Evolutionary conservation across 2,113 vertebrate species (phyloP), one percentile per base, ranked within the genome.

Genomic region (Semnornis frantzii): DNA sequence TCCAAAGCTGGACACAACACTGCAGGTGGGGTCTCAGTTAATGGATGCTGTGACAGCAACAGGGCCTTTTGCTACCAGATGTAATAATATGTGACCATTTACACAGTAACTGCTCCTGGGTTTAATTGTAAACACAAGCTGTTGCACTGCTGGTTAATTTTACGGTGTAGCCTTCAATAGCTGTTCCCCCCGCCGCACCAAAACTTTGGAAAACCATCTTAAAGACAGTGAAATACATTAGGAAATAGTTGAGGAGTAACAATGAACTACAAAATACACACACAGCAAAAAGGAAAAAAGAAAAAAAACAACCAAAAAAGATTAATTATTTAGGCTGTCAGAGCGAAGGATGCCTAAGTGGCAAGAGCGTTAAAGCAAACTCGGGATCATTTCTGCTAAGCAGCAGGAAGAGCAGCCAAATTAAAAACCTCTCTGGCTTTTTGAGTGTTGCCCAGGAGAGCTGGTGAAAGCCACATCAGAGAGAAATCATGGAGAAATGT

Each of bases 241-340:
- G 52, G 76, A 85, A 74, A 58, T 9, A 74, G 42, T 2, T 48
- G 64, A 73, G 31, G 52, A 77, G 37, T 58, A 68, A 66, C 39
- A 74, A 27, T 3, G 12, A 82, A 60, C 18, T 2, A 2, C 65
- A 72, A 75, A 89, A 57, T 15, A 82, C 3, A 37, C 3, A 39
- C 9, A 63, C 2, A 34, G 21, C 60, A 73, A 46, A 4, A 12
- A 37, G 9, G 25, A 42, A 19, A 10, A 55, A 14, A 42, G 44
- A 46, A 4, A 9, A 44, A 9, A n/a, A 48, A 19, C 7, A 50
- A 17, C 30, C 25, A 25, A 9, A 33, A 3, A 15, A 68, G 11
- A 95, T 94, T 6, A 96, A 94, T 95, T 92, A 96, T 95, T 97
- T 92, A 97, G 58, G 27, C 44, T 4, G 19, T 54, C 64, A 39